These are phyloP conservation scores for Zoanthus sansibaricus DNA, from an alignment of 92 coral and sea anemone species.

Conservation along the genomic window DNA sequence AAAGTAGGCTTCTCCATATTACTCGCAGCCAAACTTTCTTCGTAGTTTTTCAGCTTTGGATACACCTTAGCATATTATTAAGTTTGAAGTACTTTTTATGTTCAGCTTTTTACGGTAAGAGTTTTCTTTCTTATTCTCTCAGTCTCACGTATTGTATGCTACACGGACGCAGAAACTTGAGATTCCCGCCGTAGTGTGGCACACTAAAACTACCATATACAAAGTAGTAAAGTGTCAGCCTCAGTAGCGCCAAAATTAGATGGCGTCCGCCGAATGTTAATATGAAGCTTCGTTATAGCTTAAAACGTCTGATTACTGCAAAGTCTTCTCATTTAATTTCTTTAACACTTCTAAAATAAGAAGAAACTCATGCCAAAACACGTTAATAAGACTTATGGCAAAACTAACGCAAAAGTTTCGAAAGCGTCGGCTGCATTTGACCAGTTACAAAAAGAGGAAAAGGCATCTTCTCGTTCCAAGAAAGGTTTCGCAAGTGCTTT, in stretches of 20 bases:
- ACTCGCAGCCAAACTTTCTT: no score
- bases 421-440: slow-evolving; percentile 78
- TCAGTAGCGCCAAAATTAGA: slow-evolving; percentile 48
- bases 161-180: not conserved
- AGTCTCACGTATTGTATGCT: no score
- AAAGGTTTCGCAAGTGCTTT: slow-evolving; percentile 57
- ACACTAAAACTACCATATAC: slow-evolving; percentile 15
- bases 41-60: no score
- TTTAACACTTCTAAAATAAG: not conserved
- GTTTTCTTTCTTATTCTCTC: no score
- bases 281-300: slow-evolving; percentile 8
- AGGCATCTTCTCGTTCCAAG: slow-evolving; percentile 1
- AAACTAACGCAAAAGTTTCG: slow-evolving; percentile 61
- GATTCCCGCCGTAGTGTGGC: slow-evolving; percentile 10
- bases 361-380: slow-evolving; percentile 86
- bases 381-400: slow-evolving; percentile 83
- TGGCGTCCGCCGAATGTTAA: not conserved
- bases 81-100: no score
- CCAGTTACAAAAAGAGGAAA: slow-evolving; percentile 70
- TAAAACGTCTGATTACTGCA: not conserved
- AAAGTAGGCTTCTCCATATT: no score
- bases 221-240: not conserved
- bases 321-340: not conserved
- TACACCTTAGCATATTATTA: no score
- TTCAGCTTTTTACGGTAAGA: no score